A percentile compares a stretch with the other conserved stretches of the same genome.
These are phyloP conservation scores for Eufriesea mexicana DNA, from an alignment of 1,140 invertebrate genomes.

Conservation along the genomic window DNA sequence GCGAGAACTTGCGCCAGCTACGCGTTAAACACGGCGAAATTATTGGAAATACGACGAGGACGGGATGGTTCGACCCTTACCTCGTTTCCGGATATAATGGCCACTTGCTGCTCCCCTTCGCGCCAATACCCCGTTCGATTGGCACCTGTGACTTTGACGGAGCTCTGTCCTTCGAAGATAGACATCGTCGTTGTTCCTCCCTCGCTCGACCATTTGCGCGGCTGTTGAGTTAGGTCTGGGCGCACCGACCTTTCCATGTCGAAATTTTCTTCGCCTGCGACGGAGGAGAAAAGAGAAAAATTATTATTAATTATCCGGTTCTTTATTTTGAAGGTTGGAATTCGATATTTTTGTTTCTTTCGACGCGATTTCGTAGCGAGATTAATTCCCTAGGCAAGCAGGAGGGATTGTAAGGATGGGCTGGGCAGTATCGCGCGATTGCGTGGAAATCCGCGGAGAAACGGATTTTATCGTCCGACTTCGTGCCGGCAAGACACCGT, in stretches of 20 bases:
- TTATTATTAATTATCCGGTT: too few species aligned
- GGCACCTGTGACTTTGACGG: constrained; percentile 5
- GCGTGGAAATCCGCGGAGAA: constrained; percentile 27
- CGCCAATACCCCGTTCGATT: not conserved
- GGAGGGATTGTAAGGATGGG: not conserved
- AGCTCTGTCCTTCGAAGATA: not conserved
- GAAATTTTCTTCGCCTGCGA: too few species aligned
- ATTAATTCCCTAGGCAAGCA: too few species aligned
- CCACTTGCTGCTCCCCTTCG: constrained; percentile 23
- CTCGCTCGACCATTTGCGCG: too few species aligned
- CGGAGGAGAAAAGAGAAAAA: too few species aligned
- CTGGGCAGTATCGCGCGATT: not conserved
- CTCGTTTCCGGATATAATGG: constrained; percentile 23
- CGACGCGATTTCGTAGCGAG: too few species aligned
- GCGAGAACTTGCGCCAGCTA: not conserved
- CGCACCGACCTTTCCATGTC: too few species aligned
- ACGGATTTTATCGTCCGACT: constrained; percentile 31
- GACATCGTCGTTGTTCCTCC: too few species aligned
- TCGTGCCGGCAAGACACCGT: constrained; percentile 39
- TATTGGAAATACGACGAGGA: constrained; percentile 3
- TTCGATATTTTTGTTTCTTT: too few species aligned
- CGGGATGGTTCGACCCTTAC: not conserved
- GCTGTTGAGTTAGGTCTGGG: too few species aligned
- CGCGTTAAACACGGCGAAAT: constrained; percentile 29
- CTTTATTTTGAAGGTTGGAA: too few species aligned